Evolutionary conservation across 2,888 invertebrate genomes (phyloP), one percentile per base, ranked within the genome.

Genomic region (Apotomis capreana): DNA sequence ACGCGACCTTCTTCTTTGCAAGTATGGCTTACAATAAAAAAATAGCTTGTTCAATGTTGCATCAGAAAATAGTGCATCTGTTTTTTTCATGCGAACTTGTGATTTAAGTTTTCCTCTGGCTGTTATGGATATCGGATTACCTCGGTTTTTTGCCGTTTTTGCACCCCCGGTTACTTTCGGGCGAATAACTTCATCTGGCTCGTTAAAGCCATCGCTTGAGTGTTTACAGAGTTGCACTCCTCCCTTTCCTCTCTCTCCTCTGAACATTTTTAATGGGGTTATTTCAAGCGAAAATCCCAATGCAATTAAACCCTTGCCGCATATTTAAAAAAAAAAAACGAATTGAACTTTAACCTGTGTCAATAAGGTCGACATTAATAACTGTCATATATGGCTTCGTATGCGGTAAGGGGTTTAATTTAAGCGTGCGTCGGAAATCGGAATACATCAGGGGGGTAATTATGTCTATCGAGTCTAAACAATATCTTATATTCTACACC

Each of bases 161-260:
- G n/a, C 65, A 12, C 36, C 57, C 62, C 40, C 46, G 36, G 55
- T 44, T 55, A 26, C 44, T n/a, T 54, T 40, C 64, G 44, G 26
- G 64, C 65, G 65, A 55, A 2, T 26, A 57, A 57, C 46, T 65
- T 65, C 46, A 55, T 57, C 44, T 57, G 55, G 65, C 46, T 46
- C 55, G 57, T 65, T 65, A 65, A 13, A 26, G 37, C n/a, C 36
- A 15, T 44, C 44, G 55, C 46, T 55, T 55, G 65, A 54, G 44
- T 65, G 46, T 64, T 64, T 55, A 54, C 37, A 12, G 52, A 64
- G 26, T 64, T 65, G 15, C 37, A n/a, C 55, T 5, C 5, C n/a
- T 52, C 13, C 13, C 2, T 26, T 0, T 26, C 26, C 26, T 26
- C 26, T 26, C 26, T 26, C 26, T 2, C 26, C 26, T 26, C 26